Evolutionary conservation across 2,888 invertebrate species (phyloP), one percentile per base, ranked within the genome.

Genomic region (Calliopum simillimum): DNA sequence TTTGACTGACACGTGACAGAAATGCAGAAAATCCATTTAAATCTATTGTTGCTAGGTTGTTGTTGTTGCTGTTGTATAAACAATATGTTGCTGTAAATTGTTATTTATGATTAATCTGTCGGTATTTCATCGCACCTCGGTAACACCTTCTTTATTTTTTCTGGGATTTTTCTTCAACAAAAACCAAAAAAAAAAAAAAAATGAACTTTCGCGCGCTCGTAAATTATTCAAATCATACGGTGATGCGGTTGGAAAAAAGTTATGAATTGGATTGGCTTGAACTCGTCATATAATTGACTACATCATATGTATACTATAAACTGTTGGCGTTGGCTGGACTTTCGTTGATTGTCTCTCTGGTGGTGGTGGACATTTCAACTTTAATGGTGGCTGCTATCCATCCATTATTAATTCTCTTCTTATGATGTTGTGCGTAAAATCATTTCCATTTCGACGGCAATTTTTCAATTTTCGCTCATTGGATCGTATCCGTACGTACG

Each of bases 21-120:
- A 25, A 49, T 59, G 58, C 47, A 67, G 59, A 67, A 59, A 67
- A 41, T 67, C 47, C 59, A 47, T 58, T 67, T 25, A 25, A 25
- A 21, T 41, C 65, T 71, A 65, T 64, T 61, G 68, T 59, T 58
- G 14, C 14, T 25, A n/a, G n/a, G 41, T 44, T 70, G 61, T 70
- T 66, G 66, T 55, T 41, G 63, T 58, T 69, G 43, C 33, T 64
- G 65, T 25, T 55, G 55, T 44, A 55, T 49, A 67, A 46, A 47
- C 66, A 56, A 58, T 66, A 68, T 71, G 62, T 58, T 62, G 49
- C 66, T 72, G 72, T 71, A 75, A 74, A 73, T 75, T 69, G 72
- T 72, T 68, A 74, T 75, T 75, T 75, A 75, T 74, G 75, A 75
- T 75, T 75, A 75, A 74, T 75, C 74, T 72, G 69, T 75, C 74